Evolutionary conservation across 2,113 vertebrate species (phyloP).

Genomic region (Eretmochelys imbricata): DNA sequence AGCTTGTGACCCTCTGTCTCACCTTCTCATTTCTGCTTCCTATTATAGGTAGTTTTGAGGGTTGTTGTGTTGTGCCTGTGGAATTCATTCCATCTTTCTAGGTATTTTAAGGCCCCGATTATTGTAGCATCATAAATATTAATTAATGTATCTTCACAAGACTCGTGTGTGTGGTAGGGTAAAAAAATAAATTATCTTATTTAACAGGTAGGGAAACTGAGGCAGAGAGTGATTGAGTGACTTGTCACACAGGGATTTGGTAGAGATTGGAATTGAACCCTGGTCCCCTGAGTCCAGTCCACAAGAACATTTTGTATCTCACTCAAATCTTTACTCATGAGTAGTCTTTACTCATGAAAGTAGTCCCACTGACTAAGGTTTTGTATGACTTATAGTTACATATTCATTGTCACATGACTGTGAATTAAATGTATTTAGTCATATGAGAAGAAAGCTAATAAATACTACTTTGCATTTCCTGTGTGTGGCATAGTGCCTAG

Average conservation of each 20-base stretch:
- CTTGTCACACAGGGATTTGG: neutral
- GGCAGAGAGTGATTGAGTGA: neutral
- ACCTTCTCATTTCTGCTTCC: neutral
- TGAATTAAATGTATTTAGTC: constrained; percentile 44
- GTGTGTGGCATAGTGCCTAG: neutral
- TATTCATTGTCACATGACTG: constrained; percentile 20
- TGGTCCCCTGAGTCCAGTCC: neutral
- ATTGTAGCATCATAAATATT: constrained; percentile 47
- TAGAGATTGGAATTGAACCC: neutral
- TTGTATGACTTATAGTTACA: neutral
- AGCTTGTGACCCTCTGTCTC: neutral
- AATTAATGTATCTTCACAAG: constrained; percentile 54
- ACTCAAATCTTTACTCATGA: constrained; percentile 22
- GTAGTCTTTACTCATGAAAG: constrained; percentile 15
- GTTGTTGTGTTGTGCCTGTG: neutral
- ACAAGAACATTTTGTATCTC: neutral
- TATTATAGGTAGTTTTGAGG: neutral
- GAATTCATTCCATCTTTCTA: constrained; percentile 38
- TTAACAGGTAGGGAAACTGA: neutral
- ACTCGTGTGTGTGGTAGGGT: constrained; percentile 6
- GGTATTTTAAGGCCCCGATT: constrained; percentile 41
- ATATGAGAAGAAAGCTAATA: constrained; percentile 39
- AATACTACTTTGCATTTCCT: constrained; percentile 47
- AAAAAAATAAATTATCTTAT: neutral
- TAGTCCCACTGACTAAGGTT: neutral